These are phyloP conservation scores for Eristalis arbustorum DNA, from an alignment of 2,888 invertebrate genomes.

Conservation along the genomic window DNA sequence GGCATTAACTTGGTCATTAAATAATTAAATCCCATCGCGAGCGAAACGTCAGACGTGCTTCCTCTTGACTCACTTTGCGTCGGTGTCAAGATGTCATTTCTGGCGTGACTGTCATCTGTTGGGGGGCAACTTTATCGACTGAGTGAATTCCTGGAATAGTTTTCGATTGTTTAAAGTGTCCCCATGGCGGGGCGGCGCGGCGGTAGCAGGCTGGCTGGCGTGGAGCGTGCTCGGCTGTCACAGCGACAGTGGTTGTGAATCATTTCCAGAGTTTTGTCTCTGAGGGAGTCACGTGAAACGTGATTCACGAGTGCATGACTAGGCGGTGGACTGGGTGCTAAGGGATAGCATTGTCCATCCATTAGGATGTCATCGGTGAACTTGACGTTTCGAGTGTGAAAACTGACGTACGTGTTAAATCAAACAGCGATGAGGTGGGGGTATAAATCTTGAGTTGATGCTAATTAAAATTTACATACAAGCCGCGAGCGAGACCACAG, in stretches of 20 bases:
- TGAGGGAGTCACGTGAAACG: not conserved
- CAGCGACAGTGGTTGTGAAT: constrained; percentile 20
- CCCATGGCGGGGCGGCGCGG: not conserved
- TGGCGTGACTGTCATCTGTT: not conserved
- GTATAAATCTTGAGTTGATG: not conserved
- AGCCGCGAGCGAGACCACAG: not conserved
- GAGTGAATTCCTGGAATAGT: constrained; percentile 15
- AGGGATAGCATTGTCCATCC: not conserved
- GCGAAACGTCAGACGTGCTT: constrained; percentile 3
- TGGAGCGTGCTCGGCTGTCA: not conserved
- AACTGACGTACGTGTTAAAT: not conserved
- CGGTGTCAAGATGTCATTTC: not conserved
- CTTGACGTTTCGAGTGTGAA: not conserved
- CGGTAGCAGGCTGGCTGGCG: not conserved
- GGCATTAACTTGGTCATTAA: constrained; percentile 42
- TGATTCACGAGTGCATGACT: not conserved
- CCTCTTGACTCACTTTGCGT: not conserved
- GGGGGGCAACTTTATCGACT: not conserved
- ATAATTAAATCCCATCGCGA: constrained; percentile 35
- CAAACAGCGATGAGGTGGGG: not conserved
- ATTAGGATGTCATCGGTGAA: not conserved
- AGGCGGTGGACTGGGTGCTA: not conserved
- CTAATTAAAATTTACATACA: constrained; percentile 32
- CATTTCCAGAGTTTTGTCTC: not conserved
- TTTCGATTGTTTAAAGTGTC: constrained; percentile 33